Percentiles rank a stretch among this genome's conserved stretches.
Conservation (phyloP, 2,888 invertebrate species). For the Cancer borealis region DNA sequence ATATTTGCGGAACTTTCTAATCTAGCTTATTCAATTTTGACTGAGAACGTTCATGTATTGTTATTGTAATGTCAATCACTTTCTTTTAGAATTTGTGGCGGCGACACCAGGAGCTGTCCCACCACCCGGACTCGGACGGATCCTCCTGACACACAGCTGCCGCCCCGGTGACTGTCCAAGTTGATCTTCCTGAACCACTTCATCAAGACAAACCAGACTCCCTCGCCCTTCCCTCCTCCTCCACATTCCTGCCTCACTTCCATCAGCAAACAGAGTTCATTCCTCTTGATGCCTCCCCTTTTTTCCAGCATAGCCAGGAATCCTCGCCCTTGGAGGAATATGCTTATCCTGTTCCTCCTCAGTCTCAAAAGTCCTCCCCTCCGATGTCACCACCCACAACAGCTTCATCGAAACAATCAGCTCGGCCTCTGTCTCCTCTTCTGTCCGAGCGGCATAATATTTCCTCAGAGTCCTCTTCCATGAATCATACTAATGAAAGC, state of each 20-base stretch:
- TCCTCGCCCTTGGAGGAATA: conserved; percentile 26
- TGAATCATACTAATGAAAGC: background rate
- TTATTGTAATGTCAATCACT: background rate
- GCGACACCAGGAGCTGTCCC: conserved; percentile 71
- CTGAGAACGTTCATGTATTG: background rate
- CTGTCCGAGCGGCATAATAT: background rate
- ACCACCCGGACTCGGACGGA: conserved; percentile 68
- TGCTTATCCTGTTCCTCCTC: conserved; percentile 59
- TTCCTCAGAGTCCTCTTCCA: background rate
- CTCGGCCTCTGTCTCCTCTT: background rate
- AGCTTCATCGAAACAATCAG: background rate
- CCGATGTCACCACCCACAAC: background rate
- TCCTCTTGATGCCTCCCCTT: conserved; percentile 39
- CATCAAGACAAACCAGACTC: background rate
- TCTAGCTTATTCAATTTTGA: background rate
- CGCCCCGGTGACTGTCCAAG: conserved; percentile 47
- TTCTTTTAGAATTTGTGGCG: conserved; percentile 71
- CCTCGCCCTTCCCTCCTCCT: background rate
- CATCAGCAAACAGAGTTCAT: conserved; percentile 52
- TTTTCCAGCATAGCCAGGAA: background rate
- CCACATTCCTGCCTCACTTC: conserved; percentile 42
- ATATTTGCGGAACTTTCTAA: background rate
- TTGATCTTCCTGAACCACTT: conserved; percentile 4
- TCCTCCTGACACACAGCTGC: conserved; percentile 69
- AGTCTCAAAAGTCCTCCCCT: conserved; percentile 3